A percentile compares a stretch with the other conserved stretches of the same genome.
phyloP scores from a whole-genome alignment of 2,797 vertebrate genomes.

The Poeciliopsis turneri region DNA sequence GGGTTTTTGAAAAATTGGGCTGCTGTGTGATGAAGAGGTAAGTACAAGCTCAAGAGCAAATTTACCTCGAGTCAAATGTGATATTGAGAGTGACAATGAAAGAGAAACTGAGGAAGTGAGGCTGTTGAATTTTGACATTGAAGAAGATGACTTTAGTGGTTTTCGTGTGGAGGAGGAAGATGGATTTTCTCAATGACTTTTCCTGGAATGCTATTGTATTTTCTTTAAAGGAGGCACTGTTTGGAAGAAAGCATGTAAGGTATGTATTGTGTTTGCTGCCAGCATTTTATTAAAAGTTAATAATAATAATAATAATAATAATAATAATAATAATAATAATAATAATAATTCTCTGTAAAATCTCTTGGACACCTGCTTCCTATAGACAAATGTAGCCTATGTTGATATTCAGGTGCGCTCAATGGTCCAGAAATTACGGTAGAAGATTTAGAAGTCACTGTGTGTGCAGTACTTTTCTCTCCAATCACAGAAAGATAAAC shows the following conservation, averaged over 20 bases:
- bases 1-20: neutral
- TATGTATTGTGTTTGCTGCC: neutral
- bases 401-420: neutral
- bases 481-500: slow-evolving; percentile 1
- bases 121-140: neutral
- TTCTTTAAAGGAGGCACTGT: neutral
- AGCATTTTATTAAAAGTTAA: neutral
- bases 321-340: too few relatives aligned
- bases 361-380: neutral
- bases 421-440: neutral
- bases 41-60: neutral
- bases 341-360: neutral
- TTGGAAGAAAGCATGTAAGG: neutral
- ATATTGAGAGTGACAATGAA: neutral
- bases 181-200: neutral
- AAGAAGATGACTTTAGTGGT: neutral
- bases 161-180: neutral
- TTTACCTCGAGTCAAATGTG: neutral
- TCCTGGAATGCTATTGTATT: neutral
- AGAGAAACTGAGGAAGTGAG: neutral
- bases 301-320: neutral
- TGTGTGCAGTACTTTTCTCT: neutral
- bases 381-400: neutral
- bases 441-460: neutral
- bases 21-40: neutral